phyloP scores from a whole-genome alignment of 2,888 invertebrate species.

The Axea sp. region DNA sequence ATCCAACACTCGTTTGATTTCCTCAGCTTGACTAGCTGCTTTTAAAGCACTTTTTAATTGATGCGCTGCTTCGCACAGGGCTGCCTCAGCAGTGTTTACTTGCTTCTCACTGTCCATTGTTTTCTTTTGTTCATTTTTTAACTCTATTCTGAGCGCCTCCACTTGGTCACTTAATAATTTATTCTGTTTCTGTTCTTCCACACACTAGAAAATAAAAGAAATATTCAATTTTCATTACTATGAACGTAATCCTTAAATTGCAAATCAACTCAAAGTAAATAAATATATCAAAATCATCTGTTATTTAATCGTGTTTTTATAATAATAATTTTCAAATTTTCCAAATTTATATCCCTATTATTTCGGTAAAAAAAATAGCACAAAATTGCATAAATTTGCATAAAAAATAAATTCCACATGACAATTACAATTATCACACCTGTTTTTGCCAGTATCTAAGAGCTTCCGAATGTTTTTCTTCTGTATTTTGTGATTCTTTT shows the following conservation, averaged over 20 bases:
- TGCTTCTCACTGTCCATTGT: constrained; percentile 70
- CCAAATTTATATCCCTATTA: too few species aligned
- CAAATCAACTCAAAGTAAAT: neutral
- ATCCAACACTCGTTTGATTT: constrained; percentile 73
- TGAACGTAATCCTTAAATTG: constrained; percentile 12
- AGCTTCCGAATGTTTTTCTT: constrained; percentile 71
- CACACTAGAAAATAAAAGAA: constrained; percentile 78
- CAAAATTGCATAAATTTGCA: too few species aligned
- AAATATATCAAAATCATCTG: too few species aligned
- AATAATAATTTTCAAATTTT: too few species aligned
- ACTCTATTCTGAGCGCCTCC: constrained; percentile 80
- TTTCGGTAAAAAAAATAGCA: too few species aligned
- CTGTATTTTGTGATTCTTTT: constrained; percentile 75
- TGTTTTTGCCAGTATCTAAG: constrained; percentile 74
- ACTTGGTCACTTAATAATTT: constrained; percentile 80
- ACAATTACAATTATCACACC: constrained; percentile 61
- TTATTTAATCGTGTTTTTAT: too few species aligned
- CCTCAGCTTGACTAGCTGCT: constrained; percentile 78
- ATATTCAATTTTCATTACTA: constrained; percentile 13
- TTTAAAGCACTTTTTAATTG: constrained; percentile 76
- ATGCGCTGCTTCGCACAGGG: constrained; percentile 79
- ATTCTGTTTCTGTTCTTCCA: constrained; percentile 81
- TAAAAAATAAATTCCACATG: too few species aligned
- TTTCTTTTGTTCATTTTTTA: constrained; percentile 80
- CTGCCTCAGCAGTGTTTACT: constrained; percentile 76